Conservation (phyloP, 2,888 invertebrate genomes). For the Aleiodes testaceus region DNA sequence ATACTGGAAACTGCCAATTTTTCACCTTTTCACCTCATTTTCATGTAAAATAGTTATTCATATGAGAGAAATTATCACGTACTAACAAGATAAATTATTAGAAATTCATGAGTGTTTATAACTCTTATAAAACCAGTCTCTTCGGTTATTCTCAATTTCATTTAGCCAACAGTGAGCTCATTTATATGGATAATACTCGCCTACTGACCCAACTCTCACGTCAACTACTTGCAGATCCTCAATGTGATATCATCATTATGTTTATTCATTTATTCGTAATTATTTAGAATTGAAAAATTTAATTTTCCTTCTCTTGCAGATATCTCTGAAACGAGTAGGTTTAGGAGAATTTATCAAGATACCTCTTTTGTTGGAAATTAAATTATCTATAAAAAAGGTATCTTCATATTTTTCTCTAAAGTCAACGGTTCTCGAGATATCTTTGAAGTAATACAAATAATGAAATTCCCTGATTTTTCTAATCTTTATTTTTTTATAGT, state of each 20-base stretch:
- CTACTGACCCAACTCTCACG: constrained; percentile 44
- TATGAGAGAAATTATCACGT: background rate
- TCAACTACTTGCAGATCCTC: constrained; percentile 28
- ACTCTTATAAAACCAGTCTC: constrained; percentile 9
- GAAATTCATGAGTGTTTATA: constrained; percentile 21
- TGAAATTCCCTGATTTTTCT: background rate
- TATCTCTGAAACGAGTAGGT: no score
- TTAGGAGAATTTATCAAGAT: no score
- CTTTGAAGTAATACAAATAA: no score
- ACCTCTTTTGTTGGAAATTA: no score
- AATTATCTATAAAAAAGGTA: no score
- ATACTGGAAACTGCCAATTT: background rate
- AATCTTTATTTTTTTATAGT: constrained; percentile 9
- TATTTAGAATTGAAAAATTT: no score
- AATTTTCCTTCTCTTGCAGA: no score
- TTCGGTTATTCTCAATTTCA: background rate
- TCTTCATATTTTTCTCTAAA: no score
- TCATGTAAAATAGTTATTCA: background rate
- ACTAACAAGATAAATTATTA: constrained; percentile 10
- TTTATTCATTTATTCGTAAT: constrained; percentile 4
- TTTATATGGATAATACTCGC: constrained; percentile 32
- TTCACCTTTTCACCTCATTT: constrained; percentile 20
- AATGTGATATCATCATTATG: constrained; percentile 28
- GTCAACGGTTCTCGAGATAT: no score
- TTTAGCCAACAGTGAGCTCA: constrained; percentile 6